A percentile compares a stretch with the other conserved stretches of the same genome.
These are phyloP conservation scores for Temnopleurus reevesii DNA, from an alignment of 53 echinoderm and acorn worm species.

Conservation along the genomic window DNA sequence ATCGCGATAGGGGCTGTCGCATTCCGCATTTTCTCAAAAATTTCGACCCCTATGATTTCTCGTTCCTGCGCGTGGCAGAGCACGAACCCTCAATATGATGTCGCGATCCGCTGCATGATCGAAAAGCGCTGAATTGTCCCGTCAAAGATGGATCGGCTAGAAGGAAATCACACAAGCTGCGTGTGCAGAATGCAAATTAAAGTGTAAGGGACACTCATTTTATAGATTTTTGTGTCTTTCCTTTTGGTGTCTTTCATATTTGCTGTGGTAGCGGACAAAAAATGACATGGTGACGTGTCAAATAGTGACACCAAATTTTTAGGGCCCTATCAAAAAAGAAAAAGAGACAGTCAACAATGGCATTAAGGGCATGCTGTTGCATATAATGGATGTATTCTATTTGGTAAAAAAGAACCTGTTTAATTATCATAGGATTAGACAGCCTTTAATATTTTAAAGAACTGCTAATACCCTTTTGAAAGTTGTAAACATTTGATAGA, in stretches of 20 bases:
- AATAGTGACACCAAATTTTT: neutral
- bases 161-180: neutral
- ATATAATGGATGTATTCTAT: too few relatives aligned
- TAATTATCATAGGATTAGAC: too few relatives aligned
- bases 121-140: conserved; percentile 7
- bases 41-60: neutral
- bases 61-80: neutral
- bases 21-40: neutral
- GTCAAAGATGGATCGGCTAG: neutral
- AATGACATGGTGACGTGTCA: neutral
- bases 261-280: neutral
- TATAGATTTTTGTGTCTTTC: conserved; percentile 17
- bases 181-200: conserved; percentile 7
- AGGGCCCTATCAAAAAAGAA: neutral
- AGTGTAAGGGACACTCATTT: neutral
- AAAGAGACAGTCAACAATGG: too few relatives aligned
- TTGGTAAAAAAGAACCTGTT: too few relatives aligned
- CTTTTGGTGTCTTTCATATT: conserved; percentile 24
- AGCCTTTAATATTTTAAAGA: too few relatives aligned
- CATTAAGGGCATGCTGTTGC: too few relatives aligned
- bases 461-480: too few relatives aligned
- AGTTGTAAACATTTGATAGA: too few relatives aligned
- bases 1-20: neutral
- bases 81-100: neutral
- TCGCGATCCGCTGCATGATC: neutral